Evolutionary conservation across 2,113 vertebrate genomes (phyloP).

Genomic region (Gymnocephalus cernua): DNA sequence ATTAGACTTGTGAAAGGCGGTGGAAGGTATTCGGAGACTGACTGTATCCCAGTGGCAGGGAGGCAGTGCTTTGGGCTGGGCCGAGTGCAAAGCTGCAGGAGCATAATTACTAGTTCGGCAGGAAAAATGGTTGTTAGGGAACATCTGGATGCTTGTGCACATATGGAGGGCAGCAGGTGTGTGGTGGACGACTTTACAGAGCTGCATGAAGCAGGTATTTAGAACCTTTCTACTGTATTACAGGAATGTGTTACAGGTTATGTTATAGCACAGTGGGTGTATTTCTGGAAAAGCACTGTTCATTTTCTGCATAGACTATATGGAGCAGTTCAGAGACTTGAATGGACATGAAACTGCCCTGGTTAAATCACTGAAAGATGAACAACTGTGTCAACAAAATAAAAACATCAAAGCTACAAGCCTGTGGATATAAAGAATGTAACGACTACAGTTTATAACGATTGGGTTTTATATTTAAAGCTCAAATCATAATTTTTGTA

Average conservation of each 20-base stretch:
- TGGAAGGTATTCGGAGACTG: slow-evolving; percentile 46
- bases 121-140: slow-evolving; percentile 37
- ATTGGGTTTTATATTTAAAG: too few species aligned
- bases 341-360: background rate
- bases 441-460: too few species aligned
- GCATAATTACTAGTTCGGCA: slow-evolving; percentile 36
- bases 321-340: background rate
- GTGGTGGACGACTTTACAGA: slow-evolving; percentile 27
- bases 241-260: background rate
- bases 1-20: slow-evolving; percentile 58
- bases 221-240: background rate
- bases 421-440: too few species aligned
- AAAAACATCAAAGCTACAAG: too few species aligned
- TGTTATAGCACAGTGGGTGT: background rate
- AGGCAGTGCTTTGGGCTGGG: background rate
- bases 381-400: too few species aligned
- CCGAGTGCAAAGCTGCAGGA: slow-evolving; percentile 11
- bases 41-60: background rate
- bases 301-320: background rate
- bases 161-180: slow-evolving; percentile 43
- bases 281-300: background rate
- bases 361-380: too few species aligned
- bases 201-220: slow-evolving; percentile 13
- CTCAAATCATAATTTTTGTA: too few species aligned
- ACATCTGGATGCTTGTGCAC: slow-evolving; percentile 53